phyloP scores from a whole-genome alignment of 1,140 invertebrate genomes.

The Oreohelix idahoensis region DNA sequence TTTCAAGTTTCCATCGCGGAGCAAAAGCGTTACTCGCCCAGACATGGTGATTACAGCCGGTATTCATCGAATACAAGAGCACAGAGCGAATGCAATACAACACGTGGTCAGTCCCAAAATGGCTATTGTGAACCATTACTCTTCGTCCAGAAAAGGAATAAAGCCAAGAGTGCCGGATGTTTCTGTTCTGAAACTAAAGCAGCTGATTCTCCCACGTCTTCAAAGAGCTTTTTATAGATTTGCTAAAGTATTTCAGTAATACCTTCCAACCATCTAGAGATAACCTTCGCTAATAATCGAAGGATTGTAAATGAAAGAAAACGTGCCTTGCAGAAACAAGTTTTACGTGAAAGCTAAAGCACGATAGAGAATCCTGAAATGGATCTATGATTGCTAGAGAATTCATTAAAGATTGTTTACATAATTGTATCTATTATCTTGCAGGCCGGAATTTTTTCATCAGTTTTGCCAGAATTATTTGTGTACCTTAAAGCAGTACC shows the following conservation, averaged over 20 bases:
- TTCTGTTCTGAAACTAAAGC: neutral
- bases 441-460: too few relatives aligned
- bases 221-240: neutral
- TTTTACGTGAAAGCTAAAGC: too few relatives aligned
- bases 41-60: neutral
- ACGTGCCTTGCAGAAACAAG: too few relatives aligned
- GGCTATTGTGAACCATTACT: constrained; percentile 21
- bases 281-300: too few relatives aligned
- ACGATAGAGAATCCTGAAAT: too few relatives aligned
- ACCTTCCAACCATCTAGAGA: too few relatives aligned
- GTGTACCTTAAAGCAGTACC: too few relatives aligned
- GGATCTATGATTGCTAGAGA: too few relatives aligned
- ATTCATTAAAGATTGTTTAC: too few relatives aligned
- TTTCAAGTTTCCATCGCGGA: neutral
- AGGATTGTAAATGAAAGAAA: too few relatives aligned
- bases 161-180: neutral
- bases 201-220: neutral
- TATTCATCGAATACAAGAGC: neutral
- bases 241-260: neutral
- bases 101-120: neutral
- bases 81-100: neutral
- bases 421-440: too few relatives aligned
- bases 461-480: too few relatives aligned
- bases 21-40: constrained; percentile 4
- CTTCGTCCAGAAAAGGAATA: neutral